A percentile compares a stretch with the other conserved stretches of the same genome.
phyloP scores from a whole-genome alignment of 2,113 vertebrate species.

The Pangasianodon gigas region DNA sequence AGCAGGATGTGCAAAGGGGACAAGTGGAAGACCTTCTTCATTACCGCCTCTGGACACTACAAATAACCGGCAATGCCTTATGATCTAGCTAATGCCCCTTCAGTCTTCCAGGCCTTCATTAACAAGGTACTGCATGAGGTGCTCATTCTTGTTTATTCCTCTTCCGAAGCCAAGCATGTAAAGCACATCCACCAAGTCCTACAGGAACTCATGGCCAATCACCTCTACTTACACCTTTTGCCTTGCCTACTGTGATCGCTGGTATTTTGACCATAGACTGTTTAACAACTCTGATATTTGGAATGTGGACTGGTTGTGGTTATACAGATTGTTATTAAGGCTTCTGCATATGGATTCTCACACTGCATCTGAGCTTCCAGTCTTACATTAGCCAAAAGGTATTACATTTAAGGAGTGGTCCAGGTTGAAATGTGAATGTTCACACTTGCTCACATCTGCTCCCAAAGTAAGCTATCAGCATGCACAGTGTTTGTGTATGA shows the following conservation, averaged over 20 bases:
- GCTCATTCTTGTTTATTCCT: not conserved
- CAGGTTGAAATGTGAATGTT: constrained; percentile 6
- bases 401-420: not conserved
- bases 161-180: not conserved
- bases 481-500: constrained; percentile 45
- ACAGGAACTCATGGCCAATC: not conserved
- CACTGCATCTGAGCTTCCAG: not conserved
- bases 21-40: not conserved
- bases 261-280: not conserved
- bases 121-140: not conserved
- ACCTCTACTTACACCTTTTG: not conserved
- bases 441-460: constrained; percentile 30
- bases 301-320: not conserved
- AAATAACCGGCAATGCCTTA: not conserved
- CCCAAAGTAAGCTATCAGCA: constrained; percentile 42
- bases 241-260: not conserved
- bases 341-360: not conserved
- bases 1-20: not conserved
- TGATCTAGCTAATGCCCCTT: not conserved
- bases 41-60: not conserved
- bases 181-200: not conserved
- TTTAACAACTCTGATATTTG: not conserved
- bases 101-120: not conserved
- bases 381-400: not conserved
- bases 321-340: not conserved